Base-by-base conservation (phyloP, 2,888 invertebrate species). In the Cetonia aurata region DNA sequence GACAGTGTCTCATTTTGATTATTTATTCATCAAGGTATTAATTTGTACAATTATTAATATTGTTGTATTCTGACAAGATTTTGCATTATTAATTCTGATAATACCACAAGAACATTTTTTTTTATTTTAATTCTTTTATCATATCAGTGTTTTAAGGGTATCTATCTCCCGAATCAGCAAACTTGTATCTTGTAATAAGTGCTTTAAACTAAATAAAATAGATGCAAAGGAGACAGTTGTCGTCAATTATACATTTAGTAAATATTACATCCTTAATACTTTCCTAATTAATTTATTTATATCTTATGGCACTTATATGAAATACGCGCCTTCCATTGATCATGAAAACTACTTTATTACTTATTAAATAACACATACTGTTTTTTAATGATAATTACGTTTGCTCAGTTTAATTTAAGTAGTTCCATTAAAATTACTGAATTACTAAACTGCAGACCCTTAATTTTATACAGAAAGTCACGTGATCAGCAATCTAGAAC, bases 241-340 rank as follows among this genome's bases (percentile, higher is more conserved):
- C 50, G 1, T 15, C 50, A 25, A 9, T 25, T 12, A 52, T 8
- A 12, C 19, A 52, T 17, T 25, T 52, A 12, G 52, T 25, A 52
- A 19, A 19, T 52, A 2, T 8, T 19, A 52, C 12, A 25, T 19
- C n/a, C 25, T 6, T 17, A 17, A 19, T 48, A 17, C 12, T 15
- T 52, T 25, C 4, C 6, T 37, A 8, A 37, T 37, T 37, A 37
- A 6, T 37, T 10, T 25, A 1, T 17, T 25, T 19, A 48, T 65
- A 15, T 33, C 41, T 65, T 65, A 65, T 65, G 62, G 62, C 62
- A 65, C 62, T 65, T 65, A 65, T 41, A 50, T 50, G 17, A 65
- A 65, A 52, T 65, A 50, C 62, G 50, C 17, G 37, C 37, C 37
- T 8, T 10, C 9, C 37, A 37, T 9, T 10, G 37, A 10, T 37